Evolutionary conservation across 1,140 invertebrate species (phyloP).

Genomic region (Temnothorax curvispinosus): DNA sequence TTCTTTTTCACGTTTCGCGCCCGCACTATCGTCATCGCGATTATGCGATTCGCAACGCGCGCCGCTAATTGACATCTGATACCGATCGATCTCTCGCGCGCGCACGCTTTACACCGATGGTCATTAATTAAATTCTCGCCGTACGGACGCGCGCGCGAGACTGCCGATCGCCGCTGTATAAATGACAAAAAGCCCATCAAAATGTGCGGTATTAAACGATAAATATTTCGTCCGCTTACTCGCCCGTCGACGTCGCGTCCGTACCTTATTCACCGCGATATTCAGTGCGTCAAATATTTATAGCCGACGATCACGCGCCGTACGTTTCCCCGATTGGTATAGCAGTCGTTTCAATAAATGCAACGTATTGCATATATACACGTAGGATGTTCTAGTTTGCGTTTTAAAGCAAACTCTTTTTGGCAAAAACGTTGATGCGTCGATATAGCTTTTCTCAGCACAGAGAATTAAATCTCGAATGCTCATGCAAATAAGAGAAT

Average conservation of each 20-base stretch:
- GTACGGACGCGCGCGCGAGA: neutral
- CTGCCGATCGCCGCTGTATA: slow-evolving; percentile 46
- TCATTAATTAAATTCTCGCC: slow-evolving; percentile 58
- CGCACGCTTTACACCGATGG: slow-evolving; percentile 46
- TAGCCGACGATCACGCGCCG: neutral
- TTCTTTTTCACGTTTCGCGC: slow-evolving; percentile 7
- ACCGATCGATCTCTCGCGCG: slow-evolving; percentile 41
- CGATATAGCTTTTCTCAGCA: neutral
- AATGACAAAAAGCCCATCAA: slow-evolving; percentile 57
- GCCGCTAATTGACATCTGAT: slow-evolving; percentile 60
- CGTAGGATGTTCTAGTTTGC: neutral
- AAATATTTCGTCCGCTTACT: slow-evolving; percentile 40
- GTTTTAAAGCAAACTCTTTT: neutral
- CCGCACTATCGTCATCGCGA: slow-evolving; percentile 16
- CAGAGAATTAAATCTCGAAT: neutral
- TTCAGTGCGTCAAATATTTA: slow-evolving; percentile 39
- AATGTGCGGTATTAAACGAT: slow-evolving; percentile 53
- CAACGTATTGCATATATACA: neutral
- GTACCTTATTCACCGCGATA: slow-evolving; percentile 32
- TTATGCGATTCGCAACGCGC: slow-evolving; percentile 55
- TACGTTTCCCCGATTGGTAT: neutral
- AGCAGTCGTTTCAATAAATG: neutral
- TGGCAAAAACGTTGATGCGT: neutral
- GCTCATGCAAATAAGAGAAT: neutral
- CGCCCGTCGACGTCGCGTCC: slow-evolving; percentile 22